Evolutionary conservation across 2,113 vertebrate genomes (phyloP).

Genomic region (Sisor rabdophorus): DNA sequence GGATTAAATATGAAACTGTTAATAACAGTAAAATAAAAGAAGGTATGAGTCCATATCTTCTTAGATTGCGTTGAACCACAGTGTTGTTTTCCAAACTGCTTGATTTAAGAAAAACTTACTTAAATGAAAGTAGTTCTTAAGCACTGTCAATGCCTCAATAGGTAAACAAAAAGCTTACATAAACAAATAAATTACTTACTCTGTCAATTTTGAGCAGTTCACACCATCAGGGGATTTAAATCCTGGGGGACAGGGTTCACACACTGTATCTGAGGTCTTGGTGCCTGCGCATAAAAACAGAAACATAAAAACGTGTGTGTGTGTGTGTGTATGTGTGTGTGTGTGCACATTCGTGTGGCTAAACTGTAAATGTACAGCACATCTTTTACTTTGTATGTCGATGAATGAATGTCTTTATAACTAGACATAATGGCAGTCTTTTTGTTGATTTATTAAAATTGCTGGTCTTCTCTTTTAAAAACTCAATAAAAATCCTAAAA

Average conservation of each 20-base stretch:
- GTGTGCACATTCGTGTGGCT: too few relatives aligned
- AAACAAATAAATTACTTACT: slow-evolving; percentile 25
- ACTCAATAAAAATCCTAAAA: too few relatives aligned
- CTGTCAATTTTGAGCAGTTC: slow-evolving; percentile 43
- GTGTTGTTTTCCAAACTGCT: slow-evolving; percentile 13
- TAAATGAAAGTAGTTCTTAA: not conserved
- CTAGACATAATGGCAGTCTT: too few relatives aligned
- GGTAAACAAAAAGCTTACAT: not conserved
- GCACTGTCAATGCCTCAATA: not conserved
- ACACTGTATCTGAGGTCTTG: slow-evolving; percentile 31
- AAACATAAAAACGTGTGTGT: too few relatives aligned
- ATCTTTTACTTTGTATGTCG: too few relatives aligned
- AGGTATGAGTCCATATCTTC: not conserved
- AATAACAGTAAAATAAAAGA: not conserved
- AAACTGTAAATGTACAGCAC: too few relatives aligned
- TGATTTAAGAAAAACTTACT: not conserved
- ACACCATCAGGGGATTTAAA: slow-evolving; percentile 45
- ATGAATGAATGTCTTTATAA: too few relatives aligned
- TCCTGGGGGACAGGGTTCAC: slow-evolving; percentile 42
- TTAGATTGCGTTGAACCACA: not conserved
- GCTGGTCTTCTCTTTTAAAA: too few relatives aligned
- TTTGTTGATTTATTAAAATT: too few relatives aligned
- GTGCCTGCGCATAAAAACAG: slow-evolving; percentile 35
- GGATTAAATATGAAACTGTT: not conserved
- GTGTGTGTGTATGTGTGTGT: too few relatives aligned